Conservation (phyloP, 2,888 invertebrate genomes). For the Atethmia centrago region DNA sequence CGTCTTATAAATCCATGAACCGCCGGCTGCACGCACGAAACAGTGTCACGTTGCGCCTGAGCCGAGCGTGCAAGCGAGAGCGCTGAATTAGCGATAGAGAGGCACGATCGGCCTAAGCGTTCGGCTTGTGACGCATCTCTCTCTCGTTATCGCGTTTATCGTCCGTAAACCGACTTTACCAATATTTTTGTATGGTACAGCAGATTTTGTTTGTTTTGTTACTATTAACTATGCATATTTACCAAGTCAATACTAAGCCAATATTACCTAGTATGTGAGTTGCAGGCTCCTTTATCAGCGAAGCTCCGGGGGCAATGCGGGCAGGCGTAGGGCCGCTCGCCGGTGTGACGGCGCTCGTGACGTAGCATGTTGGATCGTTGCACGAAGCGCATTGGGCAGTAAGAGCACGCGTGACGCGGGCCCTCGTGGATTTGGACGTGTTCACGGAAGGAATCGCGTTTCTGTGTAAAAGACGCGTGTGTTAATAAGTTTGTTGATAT, state of each 20-base stretch:
- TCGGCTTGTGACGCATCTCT: no score
- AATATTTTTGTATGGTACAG: no score
- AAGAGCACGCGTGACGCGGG: constrained; percentile 90
- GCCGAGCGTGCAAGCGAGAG: no score
- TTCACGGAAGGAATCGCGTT: constrained; percentile 90
- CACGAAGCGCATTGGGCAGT: constrained; percentile 91
- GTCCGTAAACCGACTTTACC: no score
- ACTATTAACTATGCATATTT: neutral
- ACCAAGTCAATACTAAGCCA: neutral
- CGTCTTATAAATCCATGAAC: no score
- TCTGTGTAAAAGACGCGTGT: constrained; percentile 71
- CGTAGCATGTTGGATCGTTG: constrained; percentile 91
- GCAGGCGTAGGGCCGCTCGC: constrained; percentile 90
- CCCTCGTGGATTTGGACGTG: constrained; percentile 91
- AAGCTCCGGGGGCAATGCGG: constrained; percentile 88
- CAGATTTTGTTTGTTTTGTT: neutral
- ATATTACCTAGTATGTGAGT: constrained; percentile 84
- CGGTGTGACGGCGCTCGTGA: constrained; percentile 90
- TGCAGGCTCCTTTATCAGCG: constrained; percentile 91
- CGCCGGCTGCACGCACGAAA: no score
- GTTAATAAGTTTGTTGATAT: neutral
- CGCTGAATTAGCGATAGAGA: no score
- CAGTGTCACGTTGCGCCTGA: no score
- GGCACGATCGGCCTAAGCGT: no score
- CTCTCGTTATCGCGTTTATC: no score